Base-by-base conservation (phyloP, 2,113 vertebrate genomes). In the Ageneiosus marmoratus region DNA sequence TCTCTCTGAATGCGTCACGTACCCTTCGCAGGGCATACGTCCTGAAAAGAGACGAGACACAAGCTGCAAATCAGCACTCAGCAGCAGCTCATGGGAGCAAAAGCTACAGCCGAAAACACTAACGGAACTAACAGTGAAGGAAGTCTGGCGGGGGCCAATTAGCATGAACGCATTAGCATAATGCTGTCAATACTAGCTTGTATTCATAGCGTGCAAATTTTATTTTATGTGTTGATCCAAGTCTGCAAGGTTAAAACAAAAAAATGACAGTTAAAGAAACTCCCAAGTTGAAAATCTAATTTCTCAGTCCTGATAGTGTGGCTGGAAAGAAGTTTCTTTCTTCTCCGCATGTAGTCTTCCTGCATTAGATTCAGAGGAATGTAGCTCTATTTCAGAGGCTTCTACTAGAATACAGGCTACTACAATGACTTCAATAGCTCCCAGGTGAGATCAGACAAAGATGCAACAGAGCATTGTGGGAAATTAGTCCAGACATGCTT, bases 1-100 rank as follows among this genome's bases (percentile, higher is more conserved):
- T 97, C 92, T 96, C 96, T 93, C 94, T 95, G 93, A 99, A 98
- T 87, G 96, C 95, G 88, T 99, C 97, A 88, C 95, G 95, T 91
- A 99, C 95, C 81, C 95, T 95, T 87, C 95, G 94, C 88, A 98
- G 81, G 73, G 98, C 95, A 0, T 99, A 99, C 0, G 86, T 97
- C 94, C 97, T 99, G 90, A 41, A 85, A 87, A 89, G 55, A 18
- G 34, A 67, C 27, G 27, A 83, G 41, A 84, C 78, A 67, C 22
- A 20, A 20, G 55, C 29, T 82, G 46, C n/a, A 46, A 20, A 73
- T 50, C 4, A 44, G 56, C 48, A 34, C 12, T 56, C 32, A 50
- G 22, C 13, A 67, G 29, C 50, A 50, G 12, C 37, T 24, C 60
- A 27, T 10, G 69, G 32, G 29, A 77, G 5, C 4, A 12, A 69